A percentile compares a stretch with the other conserved stretches of the same genome.
These are phyloP conservation scores for Entomobrya multifasciata DNA, from an alignment of 2,888 invertebrate genomes.

Conservation along the genomic window DNA sequence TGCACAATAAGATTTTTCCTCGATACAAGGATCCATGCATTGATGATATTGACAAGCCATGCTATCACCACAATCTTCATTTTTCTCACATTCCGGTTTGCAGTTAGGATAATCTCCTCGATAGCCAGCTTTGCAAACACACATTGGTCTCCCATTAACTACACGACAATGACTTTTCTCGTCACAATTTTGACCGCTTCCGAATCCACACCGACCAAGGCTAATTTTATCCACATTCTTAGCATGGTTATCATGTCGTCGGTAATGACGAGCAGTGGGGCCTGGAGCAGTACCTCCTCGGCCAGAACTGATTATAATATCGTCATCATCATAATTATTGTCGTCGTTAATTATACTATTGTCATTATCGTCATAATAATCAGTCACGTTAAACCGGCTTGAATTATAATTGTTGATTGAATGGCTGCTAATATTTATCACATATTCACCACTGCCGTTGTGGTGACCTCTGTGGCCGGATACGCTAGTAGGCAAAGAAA, in stretches of 20 bases:
- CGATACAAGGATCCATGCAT: constrained; percentile 71
- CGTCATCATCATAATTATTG: constrained; percentile 30
- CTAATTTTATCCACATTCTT: neutral
- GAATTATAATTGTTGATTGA: constrained; percentile 2
- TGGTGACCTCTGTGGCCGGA: neutral
- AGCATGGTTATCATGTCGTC: constrained; percentile 34
- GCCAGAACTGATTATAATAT: constrained; percentile 18
- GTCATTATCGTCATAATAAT: constrained; percentile 1
- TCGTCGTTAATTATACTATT: neutral
- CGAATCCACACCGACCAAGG: constrained; percentile 59
- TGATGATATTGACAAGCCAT: constrained; percentile 67
- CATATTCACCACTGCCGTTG: constrained; percentile 24
- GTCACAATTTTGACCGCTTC: constrained; percentile 62
- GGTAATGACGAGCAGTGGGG: constrained; percentile 39
- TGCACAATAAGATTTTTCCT: constrained; percentile 58
- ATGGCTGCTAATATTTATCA: neutral
- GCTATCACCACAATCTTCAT: constrained; percentile 60
- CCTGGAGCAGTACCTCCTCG: neutral
- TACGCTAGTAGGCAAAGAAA: neutral
- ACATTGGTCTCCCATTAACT: constrained; percentile 55
- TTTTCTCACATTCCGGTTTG: constrained; percentile 65
- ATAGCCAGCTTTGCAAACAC: constrained; percentile 65
- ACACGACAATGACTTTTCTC: constrained; percentile 66
- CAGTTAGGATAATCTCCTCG: constrained; percentile 68
- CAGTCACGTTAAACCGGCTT: constrained; percentile 11